Percentiles rank a stretch among this genome's conserved stretches.
phyloP scores from a whole-genome alignment of 2,113 vertebrate genomes.

The Leptobrachium leishanense region DNA sequence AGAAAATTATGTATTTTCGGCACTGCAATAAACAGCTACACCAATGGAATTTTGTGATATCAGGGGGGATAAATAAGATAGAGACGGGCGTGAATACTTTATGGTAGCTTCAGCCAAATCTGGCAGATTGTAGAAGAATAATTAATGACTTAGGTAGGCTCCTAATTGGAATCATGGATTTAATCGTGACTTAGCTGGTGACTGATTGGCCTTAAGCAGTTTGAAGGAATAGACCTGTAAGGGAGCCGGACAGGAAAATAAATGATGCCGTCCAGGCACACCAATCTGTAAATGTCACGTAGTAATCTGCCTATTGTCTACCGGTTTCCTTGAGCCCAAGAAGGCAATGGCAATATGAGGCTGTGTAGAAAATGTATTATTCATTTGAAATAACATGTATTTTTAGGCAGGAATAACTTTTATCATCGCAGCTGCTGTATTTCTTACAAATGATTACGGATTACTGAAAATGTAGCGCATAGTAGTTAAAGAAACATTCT shows the following conservation, averaged over 20 bases:
- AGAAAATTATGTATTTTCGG: background rate
- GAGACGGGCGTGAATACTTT: conserved; percentile 12
- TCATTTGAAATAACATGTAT: too few species aligned
- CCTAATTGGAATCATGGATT: conserved; percentile 39
- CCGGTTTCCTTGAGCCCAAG: conserved; percentile 4
- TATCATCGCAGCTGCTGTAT: too few species aligned
- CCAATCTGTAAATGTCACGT: conserved; percentile 34
- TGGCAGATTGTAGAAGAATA: conserved; percentile 44
- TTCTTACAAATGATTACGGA: too few species aligned
- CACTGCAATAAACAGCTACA: background rate
- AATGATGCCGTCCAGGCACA: conserved; percentile 28
- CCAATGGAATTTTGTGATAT: background rate
- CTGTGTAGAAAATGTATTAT: too few species aligned
- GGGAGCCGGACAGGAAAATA: conserved; percentile 37
- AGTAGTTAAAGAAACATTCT: too few species aligned
- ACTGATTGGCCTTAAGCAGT: conserved; percentile 46
- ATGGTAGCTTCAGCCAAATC: conserved; percentile 40
- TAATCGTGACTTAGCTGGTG: conserved; percentile 45
- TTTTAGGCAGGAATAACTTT: too few species aligned
- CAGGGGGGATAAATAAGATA: conserved; percentile 1
- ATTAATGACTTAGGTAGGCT: conserved; percentile 42
- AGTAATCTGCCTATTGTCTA: conserved; percentile 7
- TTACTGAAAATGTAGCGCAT: too few species aligned
- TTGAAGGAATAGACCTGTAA: conserved; percentile 36
- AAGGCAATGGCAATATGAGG: background rate